Evolutionary conservation across 2,113 vertebrate species (phyloP).

Genomic region (Odontophorus gujanensis): DNA sequence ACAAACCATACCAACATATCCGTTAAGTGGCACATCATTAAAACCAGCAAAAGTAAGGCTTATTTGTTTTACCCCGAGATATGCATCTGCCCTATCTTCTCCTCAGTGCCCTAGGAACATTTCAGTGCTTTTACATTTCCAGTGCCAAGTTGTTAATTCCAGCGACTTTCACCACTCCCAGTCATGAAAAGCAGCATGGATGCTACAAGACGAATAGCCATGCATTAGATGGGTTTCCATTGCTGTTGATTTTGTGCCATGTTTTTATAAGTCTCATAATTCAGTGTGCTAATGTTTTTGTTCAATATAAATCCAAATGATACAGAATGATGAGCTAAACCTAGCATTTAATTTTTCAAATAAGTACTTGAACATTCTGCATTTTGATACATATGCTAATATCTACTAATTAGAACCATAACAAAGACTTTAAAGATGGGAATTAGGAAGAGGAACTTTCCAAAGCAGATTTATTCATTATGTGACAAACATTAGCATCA

Average conservation of each 20-base stretch:
- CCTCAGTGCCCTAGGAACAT: neutral
- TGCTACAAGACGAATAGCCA: neutral
- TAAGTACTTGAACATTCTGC: constrained; percentile 41
- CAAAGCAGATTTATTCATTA: constrained; percentile 28
- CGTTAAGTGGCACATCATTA: neutral
- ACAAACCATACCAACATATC: neutral
- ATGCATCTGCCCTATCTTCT: neutral
- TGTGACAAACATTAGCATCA: constrained; percentile 39
- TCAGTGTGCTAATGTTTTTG: constrained; percentile 36
- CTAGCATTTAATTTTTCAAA: constrained; percentile 60
- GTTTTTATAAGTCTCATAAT: constrained; percentile 46
- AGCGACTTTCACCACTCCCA: neutral
- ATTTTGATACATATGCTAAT: constrained; percentile 69
- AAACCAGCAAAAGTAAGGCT: neutral
- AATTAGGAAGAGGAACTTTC: constrained; percentile 65
- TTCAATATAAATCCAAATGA: constrained; percentile 51
- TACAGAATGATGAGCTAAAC: constrained; percentile 43
- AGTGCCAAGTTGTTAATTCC: neutral
- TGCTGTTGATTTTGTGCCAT: constrained; percentile 22
- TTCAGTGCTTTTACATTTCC: neutral
- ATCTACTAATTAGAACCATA: constrained; percentile 60
- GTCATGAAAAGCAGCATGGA: neutral
- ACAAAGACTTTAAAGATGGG: constrained; percentile 57
- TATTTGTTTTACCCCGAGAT: neutral
- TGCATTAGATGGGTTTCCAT: neutral